Percentiles rank a stretch among this genome's conserved stretches.
These are phyloP conservation scores for Amphiduros pacificus DNA, from an alignment of 2,888 invertebrate species.

Conservation along the genomic window DNA sequence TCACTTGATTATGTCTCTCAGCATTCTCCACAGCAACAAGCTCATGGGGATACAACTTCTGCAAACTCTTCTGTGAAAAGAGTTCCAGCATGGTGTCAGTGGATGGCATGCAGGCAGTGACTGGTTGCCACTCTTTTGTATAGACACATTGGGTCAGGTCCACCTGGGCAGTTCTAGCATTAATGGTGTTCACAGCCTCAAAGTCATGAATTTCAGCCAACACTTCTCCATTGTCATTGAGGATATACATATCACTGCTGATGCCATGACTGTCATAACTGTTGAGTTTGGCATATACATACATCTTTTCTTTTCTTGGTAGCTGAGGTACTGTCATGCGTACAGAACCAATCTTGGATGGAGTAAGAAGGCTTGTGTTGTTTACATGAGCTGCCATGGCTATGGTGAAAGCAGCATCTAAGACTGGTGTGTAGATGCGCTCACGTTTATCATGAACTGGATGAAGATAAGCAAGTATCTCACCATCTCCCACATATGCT, in stretches of 20 bases:
- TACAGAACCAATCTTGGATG: background rate
- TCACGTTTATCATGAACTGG: background rate
- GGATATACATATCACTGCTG: constrained; percentile 3
- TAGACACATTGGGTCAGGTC: constrained; percentile 12
- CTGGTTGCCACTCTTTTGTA: constrained; percentile 14
- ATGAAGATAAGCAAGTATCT: constrained; percentile 1
- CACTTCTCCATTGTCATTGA: constrained; percentile 9
- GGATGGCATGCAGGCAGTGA: background rate
- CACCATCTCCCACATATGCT: constrained; percentile 9
- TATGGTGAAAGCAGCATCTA: constrained; percentile 12
- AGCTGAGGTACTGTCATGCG: background rate
- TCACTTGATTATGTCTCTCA: background rate
- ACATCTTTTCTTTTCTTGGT: background rate
- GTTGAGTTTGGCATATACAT: constrained; percentile 5
- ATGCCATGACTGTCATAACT: background rate
- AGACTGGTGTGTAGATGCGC: background rate
- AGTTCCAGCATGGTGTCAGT: background rate
- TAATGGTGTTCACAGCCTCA: constrained; percentile 6
- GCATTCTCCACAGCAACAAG: background rate
- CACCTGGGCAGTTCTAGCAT: background rate
- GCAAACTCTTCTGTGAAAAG: constrained; percentile 6
- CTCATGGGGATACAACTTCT: constrained; percentile 12
- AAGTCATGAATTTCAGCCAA: constrained; percentile 12
- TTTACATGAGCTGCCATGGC: constrained; percentile 5
- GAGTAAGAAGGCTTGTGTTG: constrained; percentile 3